Base-by-base conservation (phyloP, 2,113 vertebrate genomes). In the Maccullochella peelii region DNA sequence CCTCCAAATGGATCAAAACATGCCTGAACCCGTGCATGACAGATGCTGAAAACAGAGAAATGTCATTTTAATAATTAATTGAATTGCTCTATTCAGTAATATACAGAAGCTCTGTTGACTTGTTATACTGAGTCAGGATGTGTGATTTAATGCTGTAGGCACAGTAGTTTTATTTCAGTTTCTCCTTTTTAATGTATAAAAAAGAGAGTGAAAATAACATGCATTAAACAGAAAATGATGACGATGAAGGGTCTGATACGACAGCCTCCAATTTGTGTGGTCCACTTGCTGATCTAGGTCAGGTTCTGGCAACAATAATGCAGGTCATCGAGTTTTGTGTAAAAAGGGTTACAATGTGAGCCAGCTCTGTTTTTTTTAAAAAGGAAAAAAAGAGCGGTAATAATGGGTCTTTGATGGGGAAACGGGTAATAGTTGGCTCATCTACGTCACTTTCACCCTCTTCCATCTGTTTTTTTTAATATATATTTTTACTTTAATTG, bases 361-460 rank as follows among this genome's bases (percentile, higher is more conserved):
- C 30, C 30, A 33, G 30, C 30, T 33, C 30, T 6, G 57, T 5
- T 49, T 16, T n/a, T n/a, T n/a, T n/a, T n/a, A n/a, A n/a, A n/a
- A 55, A 3, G 33, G 4, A 33, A 33, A 4, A n/a, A 30, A 0
- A 0, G 10, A 10, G 61, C 20, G 8, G 23, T 66, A 1, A 52
- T 38, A 18, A 40, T 58, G 11, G 15, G 36, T 72, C 15, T 18
- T n/a, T 66, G 23, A n/a, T 55, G 3, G 3, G 15, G 8, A 30
- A 30, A 73, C 30, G 0, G 11, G 4, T 52, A 49, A 6, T 23
- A 7, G 21, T 40, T 33, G 20, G 40, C 30, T 62, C 23, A 38
- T 30, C 11, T 61, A 25, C 20, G 4, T 16, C 40, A 21, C 21
- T 55, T 71, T 57, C 55, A 33, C 49, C 9, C 9, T 20, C 16